phyloP scores from a whole-genome alignment of 2,888 invertebrate genomes.

The Noctua comes region DNA sequence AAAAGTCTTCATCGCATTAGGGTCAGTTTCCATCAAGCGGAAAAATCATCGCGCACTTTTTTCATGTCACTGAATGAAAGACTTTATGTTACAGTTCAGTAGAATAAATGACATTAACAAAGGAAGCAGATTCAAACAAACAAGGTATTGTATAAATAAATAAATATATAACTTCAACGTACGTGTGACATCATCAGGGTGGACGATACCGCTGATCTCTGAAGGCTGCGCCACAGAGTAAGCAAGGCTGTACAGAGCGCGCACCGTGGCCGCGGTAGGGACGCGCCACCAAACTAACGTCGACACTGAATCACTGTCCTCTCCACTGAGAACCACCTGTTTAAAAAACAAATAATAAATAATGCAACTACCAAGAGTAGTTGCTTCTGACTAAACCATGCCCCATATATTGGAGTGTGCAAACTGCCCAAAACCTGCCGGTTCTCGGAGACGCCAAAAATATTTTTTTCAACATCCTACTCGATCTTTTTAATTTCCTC shows the following conservation, averaged over 20 bases:
- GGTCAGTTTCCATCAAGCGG: not conserved
- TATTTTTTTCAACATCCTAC: not conserved
- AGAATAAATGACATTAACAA: not conserved
- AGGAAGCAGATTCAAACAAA: not conserved
- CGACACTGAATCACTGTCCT: slow-evolving; percentile 83
- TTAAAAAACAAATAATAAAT: too few species aligned
- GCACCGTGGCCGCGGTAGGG: slow-evolving; percentile 85
- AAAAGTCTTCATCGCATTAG: too few species aligned
- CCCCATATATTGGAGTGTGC: not conserved
- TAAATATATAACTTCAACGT: slow-evolving; percentile 59
- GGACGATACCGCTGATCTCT: slow-evolving; percentile 85
- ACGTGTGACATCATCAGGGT: slow-evolving; percentile 92
- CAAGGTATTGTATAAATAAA: not conserved
- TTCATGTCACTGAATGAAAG: too few species aligned
- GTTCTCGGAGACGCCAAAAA: not conserved
- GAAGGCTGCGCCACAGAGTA: slow-evolving; percentile 83
- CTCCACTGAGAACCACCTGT: slow-evolving; percentile 83
- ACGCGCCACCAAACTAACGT: slow-evolving; percentile 86
- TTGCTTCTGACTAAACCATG: not conserved
- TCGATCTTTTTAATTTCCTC: not conserved
- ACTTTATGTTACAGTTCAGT: not conserved
- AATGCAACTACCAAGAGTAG: too few species aligned
- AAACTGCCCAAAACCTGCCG: not conserved
- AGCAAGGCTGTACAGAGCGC: slow-evolving; percentile 84
- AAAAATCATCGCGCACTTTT: too few species aligned